Conservation (phyloP, 2,888 invertebrate genomes). For the Allophyes oxyacanthae region DNA sequence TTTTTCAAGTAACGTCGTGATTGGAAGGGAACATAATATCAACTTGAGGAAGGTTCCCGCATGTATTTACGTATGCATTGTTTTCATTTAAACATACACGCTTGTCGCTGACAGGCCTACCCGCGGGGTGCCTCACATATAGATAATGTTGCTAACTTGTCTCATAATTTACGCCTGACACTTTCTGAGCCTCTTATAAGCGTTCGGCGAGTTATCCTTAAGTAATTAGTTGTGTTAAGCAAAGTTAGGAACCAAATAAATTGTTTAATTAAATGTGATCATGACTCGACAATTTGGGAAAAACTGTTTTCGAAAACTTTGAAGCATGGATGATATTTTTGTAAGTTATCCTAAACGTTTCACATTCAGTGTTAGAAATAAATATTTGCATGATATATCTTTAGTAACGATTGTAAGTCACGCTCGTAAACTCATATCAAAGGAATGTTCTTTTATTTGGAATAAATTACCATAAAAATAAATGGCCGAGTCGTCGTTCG, state of each 20-base stretch:
- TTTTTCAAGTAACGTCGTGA: constrained; percentile 26
- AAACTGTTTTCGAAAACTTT: constrained; percentile 10
- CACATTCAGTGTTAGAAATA: constrained; percentile 4
- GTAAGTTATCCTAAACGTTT: constrained; percentile 1
- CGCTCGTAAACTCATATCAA: constrained; percentile 31
- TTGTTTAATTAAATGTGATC: constrained; percentile 48
- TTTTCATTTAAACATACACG: constrained; percentile 40
- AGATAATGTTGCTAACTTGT: constrained; percentile 59
- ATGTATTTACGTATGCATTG: constrained; percentile 41
- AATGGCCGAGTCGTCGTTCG: constrained; percentile 29
- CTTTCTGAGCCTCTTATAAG: constrained; percentile 51
- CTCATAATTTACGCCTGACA: constrained; percentile 53
- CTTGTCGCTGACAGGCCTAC: constrained; percentile 29
- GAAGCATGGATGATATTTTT: constrained; percentile 1
- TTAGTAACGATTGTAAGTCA: constrained; percentile 38
- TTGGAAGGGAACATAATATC: constrained; percentile 27
- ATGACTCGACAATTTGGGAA: constrained; percentile 34
- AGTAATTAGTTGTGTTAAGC: constrained; percentile 57
- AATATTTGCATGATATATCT: constrained; percentile 22
- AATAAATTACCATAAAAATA: constrained; percentile 52
- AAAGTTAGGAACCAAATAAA: constrained; percentile 48
- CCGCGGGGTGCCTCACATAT: constrained; percentile 31
- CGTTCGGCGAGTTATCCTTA: constrained; percentile 51
- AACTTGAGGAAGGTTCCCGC: constrained; percentile 17
- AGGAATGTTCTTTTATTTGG: constrained; percentile 43